Conservation (phyloP, 2,888 invertebrate genomes). For the Volucella inflata region DNA sequence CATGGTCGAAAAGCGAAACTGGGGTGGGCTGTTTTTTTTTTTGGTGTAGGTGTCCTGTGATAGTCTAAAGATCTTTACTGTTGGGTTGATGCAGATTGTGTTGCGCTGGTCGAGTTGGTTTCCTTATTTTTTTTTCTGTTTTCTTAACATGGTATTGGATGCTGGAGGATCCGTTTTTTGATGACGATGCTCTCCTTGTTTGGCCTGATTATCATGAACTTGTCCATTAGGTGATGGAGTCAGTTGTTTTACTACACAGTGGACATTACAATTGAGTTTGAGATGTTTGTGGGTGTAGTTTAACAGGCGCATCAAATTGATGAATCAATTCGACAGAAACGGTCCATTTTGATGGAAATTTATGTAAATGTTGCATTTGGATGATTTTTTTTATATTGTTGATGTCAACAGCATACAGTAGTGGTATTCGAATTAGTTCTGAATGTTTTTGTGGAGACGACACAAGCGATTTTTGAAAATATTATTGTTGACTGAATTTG, state of each 20-base stretch:
- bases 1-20: constrained; percentile 66
- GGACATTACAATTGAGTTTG: constrained; percentile 12
- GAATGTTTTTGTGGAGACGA: too few species aligned
- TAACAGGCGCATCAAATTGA: constrained; percentile 41
- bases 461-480: too few species aligned
- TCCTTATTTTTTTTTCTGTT: background rate
- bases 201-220: constrained; percentile 62
- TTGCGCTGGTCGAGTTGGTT: constrained; percentile 26
- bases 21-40: constrained; percentile 43
- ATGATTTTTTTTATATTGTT: background rate
- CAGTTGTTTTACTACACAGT: constrained; percentile 46
- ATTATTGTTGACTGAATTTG: too few species aligned
- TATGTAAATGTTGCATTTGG: constrained; percentile 21
- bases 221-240: constrained; percentile 56
- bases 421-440: too few species aligned
- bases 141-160: constrained; percentile 11
- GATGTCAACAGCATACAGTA: too few species aligned
- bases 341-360: constrained; percentile 7
- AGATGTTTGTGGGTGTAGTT: constrained; percentile 30
- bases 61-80: constrained; percentile 44
- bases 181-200: constrained; percentile 39
- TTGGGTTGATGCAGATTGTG: constrained; percentile 30
- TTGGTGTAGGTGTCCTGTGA: constrained; percentile 6
- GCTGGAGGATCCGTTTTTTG: constrained; percentile 51
- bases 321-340: constrained; percentile 47